Conservation (phyloP, 2,113 vertebrate genomes). For the Ophiodon elongatus region DNA sequence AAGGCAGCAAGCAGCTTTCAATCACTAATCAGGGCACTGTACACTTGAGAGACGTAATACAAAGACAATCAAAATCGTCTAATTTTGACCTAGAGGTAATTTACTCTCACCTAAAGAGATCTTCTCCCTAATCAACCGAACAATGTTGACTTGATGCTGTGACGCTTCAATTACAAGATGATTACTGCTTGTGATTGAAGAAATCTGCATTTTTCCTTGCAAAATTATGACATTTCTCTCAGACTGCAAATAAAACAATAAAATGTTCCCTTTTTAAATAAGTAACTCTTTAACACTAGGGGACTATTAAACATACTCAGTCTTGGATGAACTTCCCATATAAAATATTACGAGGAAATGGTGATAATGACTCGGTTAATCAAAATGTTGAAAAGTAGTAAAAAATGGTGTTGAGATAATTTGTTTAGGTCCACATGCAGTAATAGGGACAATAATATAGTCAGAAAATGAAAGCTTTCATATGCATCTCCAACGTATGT, state of each 20-base stretch:
- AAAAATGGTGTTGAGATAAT: not conserved
- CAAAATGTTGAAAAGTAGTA: not conserved
- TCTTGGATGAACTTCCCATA: not conserved
- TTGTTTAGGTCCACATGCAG: not conserved
- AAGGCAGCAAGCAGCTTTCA: conserved; percentile 23
- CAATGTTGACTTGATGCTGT: conserved; percentile 41
- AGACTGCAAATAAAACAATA: not conserved
- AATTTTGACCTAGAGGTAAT: conserved; percentile 48
- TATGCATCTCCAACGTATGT: not conserved
- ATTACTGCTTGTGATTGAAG: conserved; percentile 30
- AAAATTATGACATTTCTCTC: conserved; percentile 7
- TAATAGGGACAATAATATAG: not conserved
- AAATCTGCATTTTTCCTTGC: conserved; percentile 4
- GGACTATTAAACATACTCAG: not conserved
- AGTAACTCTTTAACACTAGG: not conserved
- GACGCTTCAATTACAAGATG: conserved; percentile 55
- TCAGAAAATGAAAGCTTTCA: not conserved
- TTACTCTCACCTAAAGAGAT: conserved; percentile 49
- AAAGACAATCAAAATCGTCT: conserved; percentile 61
- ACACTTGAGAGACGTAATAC: conserved; percentile 35
- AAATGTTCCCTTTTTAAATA: not conserved
- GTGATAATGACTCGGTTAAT: not conserved
- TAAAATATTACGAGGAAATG: not conserved
- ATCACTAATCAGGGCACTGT: conserved; percentile 44
- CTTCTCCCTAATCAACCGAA: conserved; percentile 59